Evolutionary conservation across 2,113 vertebrate genomes (phyloP), one percentile per base, ranked within the genome.

Genomic region (Paralichthys olivaceus): DNA sequence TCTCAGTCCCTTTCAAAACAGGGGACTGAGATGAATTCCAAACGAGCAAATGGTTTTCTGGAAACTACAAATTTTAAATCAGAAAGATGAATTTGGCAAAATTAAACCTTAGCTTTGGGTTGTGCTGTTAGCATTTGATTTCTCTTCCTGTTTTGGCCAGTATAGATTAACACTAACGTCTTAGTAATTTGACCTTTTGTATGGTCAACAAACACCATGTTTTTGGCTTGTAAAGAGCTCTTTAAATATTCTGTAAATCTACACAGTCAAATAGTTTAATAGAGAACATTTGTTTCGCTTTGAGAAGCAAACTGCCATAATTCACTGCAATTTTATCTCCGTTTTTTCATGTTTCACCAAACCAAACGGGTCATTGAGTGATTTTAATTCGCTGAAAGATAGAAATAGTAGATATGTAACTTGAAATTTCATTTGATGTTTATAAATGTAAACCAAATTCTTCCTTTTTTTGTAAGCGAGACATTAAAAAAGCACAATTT

Each of bases 1-100:
- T 70, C 37, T 68, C 67, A 4, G 59, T 58, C 20, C 2, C 53
- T 64, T 53, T 72, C 37, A 34, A 40, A 26, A 61, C 61, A 62
- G 43, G n/a, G n/a, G n/a, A n/a, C 71, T 77, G 0, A n/a, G 47
- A 43, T 83, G 65, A 61, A 60, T 79, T 72, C 61, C 47, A 8
- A 71, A 70, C 62, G 54, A 77, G 55, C 62, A 28, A 0, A 49
- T 72, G 58, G 34, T 72, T 7, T 40, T 56, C 55, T 73, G 23
- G 34, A 25, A 45, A 62, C 64, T 74, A 62, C 53, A 45, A 1
- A 40, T 43, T 70, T 62, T 47, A 8, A 20, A 58, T 68, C 28
- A 60, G 7, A 56, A 80, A 40, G 25, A 75, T 8, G 23, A 32
- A 43, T 77, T 65, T 65, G 43, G 40, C 19, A 47, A 47, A 63